These are phyloP conservation scores for Cirrhinus mrigala DNA, from an alignment of 2,797 vertebrate genomes.

Conservation along the genomic window DNA sequence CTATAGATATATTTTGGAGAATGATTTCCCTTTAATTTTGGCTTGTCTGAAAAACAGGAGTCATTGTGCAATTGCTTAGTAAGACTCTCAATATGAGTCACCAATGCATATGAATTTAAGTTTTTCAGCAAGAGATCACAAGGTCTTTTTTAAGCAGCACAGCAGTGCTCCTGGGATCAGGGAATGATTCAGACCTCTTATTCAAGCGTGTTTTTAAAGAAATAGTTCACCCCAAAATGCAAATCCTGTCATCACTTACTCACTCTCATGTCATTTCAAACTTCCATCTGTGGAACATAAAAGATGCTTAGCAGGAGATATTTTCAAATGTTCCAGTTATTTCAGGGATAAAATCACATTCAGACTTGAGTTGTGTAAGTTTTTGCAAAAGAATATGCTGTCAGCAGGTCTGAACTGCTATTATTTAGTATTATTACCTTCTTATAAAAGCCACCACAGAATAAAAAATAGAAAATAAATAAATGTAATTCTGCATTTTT, in stretches of 20 bases:
- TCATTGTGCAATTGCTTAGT: neutral
- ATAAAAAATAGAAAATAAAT: too few relatives aligned
- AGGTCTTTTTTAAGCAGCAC: constrained; percentile 1
- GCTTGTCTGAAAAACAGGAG: neutral
- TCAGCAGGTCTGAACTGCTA: neutral
- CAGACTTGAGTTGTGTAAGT: neutral
- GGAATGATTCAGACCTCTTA: neutral
- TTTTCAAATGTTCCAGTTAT: neutral
- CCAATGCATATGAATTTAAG: neutral
- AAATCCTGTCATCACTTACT: neutral
- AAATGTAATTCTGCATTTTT: too few relatives aligned
- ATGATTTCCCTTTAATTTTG: neutral
- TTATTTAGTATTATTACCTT: neutral
- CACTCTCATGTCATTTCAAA: neutral
- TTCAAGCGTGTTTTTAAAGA: neutral
- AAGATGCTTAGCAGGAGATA: neutral
- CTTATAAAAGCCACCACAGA: too few relatives aligned
- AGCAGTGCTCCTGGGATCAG: constrained; percentile 15
- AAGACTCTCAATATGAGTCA: neutral
- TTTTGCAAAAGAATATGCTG: too few relatives aligned
- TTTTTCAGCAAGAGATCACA: neutral
- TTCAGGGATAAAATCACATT: neutral
- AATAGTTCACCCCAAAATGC: neutral
- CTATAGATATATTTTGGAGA: neutral
- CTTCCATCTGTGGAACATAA: neutral